phyloP scores from a whole-genome alignment of 2,113 vertebrate genomes.

The Phrynocephalus versicolor region DNA sequence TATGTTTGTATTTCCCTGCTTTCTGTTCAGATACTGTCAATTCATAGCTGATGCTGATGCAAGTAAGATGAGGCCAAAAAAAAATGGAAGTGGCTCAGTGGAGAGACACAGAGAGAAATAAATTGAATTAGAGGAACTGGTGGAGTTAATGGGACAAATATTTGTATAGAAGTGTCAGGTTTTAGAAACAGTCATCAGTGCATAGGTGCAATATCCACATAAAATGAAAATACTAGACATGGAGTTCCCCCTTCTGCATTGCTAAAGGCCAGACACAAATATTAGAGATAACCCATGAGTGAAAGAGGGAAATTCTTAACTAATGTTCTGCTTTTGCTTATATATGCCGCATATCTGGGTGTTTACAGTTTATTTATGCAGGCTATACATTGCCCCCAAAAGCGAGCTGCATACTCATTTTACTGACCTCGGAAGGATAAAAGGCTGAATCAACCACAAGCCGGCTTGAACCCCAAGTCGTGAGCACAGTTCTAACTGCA shows the following conservation, averaged over 20 bases:
- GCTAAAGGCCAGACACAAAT: not conserved
- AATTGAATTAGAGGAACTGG: not conserved
- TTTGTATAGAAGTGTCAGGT: not conserved
- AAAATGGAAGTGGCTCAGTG: not conserved
- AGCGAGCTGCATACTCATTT: no score
- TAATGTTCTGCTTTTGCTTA: no score
- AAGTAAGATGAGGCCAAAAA: not conserved
- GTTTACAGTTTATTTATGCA: no score
- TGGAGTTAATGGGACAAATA: not conserved
- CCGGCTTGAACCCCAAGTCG: no score
- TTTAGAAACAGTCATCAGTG: not conserved
- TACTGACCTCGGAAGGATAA: no score
- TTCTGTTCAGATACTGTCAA: not conserved
- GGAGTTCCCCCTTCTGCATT: not conserved
- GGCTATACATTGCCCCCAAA: no score
- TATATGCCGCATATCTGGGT: no score
- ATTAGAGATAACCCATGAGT: no score
- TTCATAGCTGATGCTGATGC: not conserved
- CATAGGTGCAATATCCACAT: conserved; percentile 17
- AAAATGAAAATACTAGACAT: not conserved
- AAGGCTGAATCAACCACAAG: no score
- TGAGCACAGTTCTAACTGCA: no score
- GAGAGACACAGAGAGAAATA: not conserved
- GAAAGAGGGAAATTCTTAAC: no score
- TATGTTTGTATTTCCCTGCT: not conserved